Evolutionary conservation across 2,113 vertebrate genomes (phyloP), one percentile per base, ranked within the genome.

Genomic region (Pomatorhinus ruficollis): DNA sequence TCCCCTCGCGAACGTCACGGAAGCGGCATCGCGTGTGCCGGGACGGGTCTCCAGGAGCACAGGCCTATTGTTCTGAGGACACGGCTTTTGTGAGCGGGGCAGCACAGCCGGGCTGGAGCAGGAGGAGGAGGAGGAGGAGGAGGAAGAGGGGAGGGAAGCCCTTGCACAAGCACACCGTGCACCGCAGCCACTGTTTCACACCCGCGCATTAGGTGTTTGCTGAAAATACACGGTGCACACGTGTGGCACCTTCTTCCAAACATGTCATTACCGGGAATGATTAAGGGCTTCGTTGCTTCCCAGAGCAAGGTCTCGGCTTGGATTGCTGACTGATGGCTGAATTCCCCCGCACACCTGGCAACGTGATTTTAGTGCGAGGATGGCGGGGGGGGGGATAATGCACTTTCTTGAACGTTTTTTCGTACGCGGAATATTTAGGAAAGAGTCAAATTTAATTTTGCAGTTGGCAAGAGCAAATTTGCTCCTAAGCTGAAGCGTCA

Each of bases 211-310:
- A n/a, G 23, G 57, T 13, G 70, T 57, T 72, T 56, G 70, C 87
- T 77, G 89, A 27, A 78, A 91, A 89, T 37, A 40, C 4, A 4
- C 3, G 35, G 23, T 16, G 72, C 54, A 5, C 42, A 31, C 78
- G 23, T 25, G 83, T 23, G 90, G 91, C 89, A 39, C 93, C 89
- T 84, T 76, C 83, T 97, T 74, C 87, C 91, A 39, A 93, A 82
- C 40, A 1, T 44, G 89, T 89, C 91, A 75, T 95, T 92, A 89
- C 97, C 23, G 35, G 66, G 59, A 96, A 91, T 96, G 94, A 96
- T 91, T 71, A 95, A 93, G 86, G 91, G 96, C 95, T 93, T 95
- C 94, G 35, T 71, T 83, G 91, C 94, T 97, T 95, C 93, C 94
- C 89, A 40, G 95, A 24, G 72, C 95, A 95, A 90, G 57, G 85